Evolutionary conservation across 2,113 vertebrate species (phyloP).

Genomic region (Oostethus manadensis): DNA sequence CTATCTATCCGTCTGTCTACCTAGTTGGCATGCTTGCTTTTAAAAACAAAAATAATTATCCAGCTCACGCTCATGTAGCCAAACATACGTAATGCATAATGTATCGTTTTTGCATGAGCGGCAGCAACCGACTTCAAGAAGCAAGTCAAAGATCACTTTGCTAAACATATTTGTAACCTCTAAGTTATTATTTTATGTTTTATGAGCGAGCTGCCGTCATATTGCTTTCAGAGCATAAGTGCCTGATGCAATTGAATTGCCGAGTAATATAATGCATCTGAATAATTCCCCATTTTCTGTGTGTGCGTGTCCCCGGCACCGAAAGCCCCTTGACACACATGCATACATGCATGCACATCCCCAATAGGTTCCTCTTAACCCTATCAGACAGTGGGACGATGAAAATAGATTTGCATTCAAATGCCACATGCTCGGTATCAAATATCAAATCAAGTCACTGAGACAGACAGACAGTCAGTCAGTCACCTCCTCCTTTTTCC

Average conservation of each 20-base stretch:
- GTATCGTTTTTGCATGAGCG: constrained; percentile 5
- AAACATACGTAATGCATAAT: constrained; percentile 4
- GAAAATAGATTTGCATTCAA: constrained; percentile 72
- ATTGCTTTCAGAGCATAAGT: constrained; percentile 82
- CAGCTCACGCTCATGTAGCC: constrained; percentile 12
- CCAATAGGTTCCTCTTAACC: constrained; percentile 64
- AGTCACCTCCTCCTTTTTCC: constrained; percentile 47
- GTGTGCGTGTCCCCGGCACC: constrained; percentile 1
- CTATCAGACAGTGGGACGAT: constrained; percentile 64
- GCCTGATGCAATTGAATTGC: constrained; percentile 85
- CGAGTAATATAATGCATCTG: constrained; percentile 82
- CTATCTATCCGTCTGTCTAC: constrained; percentile 47
- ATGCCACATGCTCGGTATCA: constrained; percentile 69
- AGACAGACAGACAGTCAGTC: constrained; percentile 63
- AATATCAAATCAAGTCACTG: constrained; percentile 70
- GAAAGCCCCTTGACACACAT: constrained; percentile 29
- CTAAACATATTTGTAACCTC: constrained; percentile 67
- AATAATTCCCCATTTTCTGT: constrained; percentile 74
- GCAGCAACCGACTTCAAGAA: constrained; percentile 11
- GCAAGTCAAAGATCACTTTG: constrained; percentile 23
- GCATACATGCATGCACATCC: constrained; percentile 52
- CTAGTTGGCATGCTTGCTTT: constrained; percentile 52
- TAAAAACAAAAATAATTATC: constrained; percentile 50
- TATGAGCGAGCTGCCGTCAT: constrained; percentile 81
- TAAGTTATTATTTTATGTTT: constrained; percentile 86